Base-by-base conservation (phyloP, 2,888 invertebrate species). In the Netelia inedita region DNA sequence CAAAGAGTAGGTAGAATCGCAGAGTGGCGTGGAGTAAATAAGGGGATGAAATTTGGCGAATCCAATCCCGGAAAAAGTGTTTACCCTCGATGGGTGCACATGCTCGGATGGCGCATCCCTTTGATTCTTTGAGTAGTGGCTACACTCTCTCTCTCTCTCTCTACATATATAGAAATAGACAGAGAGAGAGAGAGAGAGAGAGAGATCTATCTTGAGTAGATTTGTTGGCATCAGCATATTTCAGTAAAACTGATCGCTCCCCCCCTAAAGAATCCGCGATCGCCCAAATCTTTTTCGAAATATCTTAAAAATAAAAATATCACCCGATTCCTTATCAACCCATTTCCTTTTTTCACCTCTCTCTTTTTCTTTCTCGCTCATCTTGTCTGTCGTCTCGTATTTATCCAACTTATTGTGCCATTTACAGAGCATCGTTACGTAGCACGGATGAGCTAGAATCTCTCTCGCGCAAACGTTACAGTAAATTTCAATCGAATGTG, bases 11-110 rank as follows among this genome's bases (percentile, higher is more conserved):
- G 68, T 28, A 63, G 19, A 71, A 69, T 11, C 19, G 14, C 1
- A 41, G 14, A 74, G 50, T 16, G 19, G 19, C 9, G 57, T 19
- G 55, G 46, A 46, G 14, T 21, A 57, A 28, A 46, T 10, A 46
- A 46, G 59, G 68, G 66, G 53, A 50, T 68, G 81, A 76, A 21
- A 14, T 50, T 46, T 81, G 57, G 61, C 86, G 84, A 88, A 88
- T 89, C 85, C 87, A 87, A 88, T 89, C 85, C 82, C 84, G 71
- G 83, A 86, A 88, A 35, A 87, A 88, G 87, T 89, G 85, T 89
- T 89, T 88, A 88, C 88, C 86, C 79, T 79, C 65, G 50, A 35
- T 66, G 82, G 57, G 72, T 43, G 82, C 63, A 71, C 66, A 65
- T 78, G 78, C 16, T 82, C 68, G 46, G 69, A 28, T 65, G 35